Conservation (phyloP, 2,113 vertebrate species). For the Marmota flaviventris region DNA sequence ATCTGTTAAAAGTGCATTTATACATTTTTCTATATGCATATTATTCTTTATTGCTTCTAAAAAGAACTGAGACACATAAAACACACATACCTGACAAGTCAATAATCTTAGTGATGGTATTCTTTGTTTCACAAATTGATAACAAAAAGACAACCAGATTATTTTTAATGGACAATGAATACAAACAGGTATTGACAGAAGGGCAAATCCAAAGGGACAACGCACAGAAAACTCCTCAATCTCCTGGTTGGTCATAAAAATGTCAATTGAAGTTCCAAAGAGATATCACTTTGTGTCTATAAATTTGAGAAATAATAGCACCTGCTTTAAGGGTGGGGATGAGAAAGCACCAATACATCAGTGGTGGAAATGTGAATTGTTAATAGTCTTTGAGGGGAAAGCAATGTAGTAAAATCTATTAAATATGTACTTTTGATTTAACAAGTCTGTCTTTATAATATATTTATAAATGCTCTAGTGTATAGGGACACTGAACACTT, state of each 20-base stretch:
- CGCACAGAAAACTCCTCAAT: not conserved
- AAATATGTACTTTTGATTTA: not conserved
- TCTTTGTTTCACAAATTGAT: not conserved
- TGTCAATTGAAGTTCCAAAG: constrained; percentile 2
- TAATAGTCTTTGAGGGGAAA: not conserved
- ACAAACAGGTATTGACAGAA: not conserved
- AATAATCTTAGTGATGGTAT: not conserved
- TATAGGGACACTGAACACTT: not conserved
- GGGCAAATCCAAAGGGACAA: not conserved
- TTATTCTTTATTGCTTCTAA: not conserved
- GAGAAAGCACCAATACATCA: not conserved
- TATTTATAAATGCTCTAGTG: not conserved
- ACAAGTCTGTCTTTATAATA: not conserved
- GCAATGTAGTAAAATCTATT: not conserved
- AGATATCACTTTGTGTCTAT: not conserved
- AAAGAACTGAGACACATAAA: not conserved
- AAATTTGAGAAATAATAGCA: not conserved
- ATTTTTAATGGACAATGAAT: not conserved
- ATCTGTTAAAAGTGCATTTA: not conserved
- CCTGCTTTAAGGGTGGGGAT: not conserved
- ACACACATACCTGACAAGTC: not conserved
- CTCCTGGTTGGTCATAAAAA: not conserved
- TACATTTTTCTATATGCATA: not conserved
- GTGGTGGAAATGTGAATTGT: not conserved
- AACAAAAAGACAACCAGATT: not conserved